phyloP scores from a whole-genome alignment of 2,113 vertebrate species.

The Etheostoma spectabile region DNA sequence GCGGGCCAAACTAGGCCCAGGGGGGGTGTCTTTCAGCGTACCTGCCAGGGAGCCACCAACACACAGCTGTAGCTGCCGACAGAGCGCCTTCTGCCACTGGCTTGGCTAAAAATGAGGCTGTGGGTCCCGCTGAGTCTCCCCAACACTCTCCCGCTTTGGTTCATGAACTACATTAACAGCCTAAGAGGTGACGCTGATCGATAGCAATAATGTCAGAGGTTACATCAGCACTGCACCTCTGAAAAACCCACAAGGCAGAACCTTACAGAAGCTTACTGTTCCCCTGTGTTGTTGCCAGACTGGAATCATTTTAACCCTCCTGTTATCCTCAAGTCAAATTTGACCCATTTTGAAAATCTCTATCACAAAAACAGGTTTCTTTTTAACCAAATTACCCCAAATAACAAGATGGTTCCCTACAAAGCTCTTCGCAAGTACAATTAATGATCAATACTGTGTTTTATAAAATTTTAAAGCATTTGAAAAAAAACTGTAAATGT shows the following conservation, averaged over 20 bases:
- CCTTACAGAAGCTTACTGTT: neutral
- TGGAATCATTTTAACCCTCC: neutral
- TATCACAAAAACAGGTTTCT: no score
- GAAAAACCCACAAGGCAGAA: constrained; percentile 3
- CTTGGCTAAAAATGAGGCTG: constrained; percentile 42
- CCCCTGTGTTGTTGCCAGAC: neutral
- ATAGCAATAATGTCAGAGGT: constrained; percentile 38
- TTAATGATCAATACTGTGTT: no score
- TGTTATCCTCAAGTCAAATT: no score
- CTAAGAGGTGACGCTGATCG: constrained; percentile 29
- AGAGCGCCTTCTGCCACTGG: constrained; percentile 53
- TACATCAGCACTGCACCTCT: constrained; percentile 4
- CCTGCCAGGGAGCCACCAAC: constrained; percentile 64
- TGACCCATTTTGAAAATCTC: no score
- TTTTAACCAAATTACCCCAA: no score
- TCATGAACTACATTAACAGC: constrained; percentile 41
- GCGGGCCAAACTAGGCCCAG: constrained; percentile 69
- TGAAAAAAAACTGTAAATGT: no score
- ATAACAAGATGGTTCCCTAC: no score
- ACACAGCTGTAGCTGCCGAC: constrained; percentile 47
- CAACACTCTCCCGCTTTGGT: constrained; percentile 6
- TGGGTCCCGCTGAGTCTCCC: constrained; percentile 49
- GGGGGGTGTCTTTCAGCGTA: constrained; percentile 63
- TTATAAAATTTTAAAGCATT: no score
- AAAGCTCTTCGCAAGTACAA: no score